Evolutionary conservation across 2,888 invertebrate species (phyloP).

Genomic region (Hetaerina titia): DNA sequence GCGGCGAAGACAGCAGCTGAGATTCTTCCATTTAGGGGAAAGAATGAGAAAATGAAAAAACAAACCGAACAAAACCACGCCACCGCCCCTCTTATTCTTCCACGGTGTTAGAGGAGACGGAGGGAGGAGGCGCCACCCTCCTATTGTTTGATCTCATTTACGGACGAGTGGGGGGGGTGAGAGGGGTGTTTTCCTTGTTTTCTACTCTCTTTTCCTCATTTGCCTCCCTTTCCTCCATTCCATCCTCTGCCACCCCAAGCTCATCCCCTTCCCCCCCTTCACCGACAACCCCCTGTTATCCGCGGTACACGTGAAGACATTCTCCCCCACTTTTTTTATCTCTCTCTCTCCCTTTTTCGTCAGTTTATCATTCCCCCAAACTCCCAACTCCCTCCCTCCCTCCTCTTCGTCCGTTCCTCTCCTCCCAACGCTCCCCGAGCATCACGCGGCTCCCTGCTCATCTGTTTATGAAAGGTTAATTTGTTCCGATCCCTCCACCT

Average conservation of each 20-base stretch:
- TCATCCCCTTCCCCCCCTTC: not conserved
- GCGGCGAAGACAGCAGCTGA: not conserved
- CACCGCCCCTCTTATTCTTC: not conserved
- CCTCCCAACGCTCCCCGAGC: not conserved
- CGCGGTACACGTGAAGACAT: not conserved
- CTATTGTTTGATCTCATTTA: constrained; percentile 17
- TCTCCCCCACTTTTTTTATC: not conserved
- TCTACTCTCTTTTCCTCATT: not conserved
- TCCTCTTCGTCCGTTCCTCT: not conserved
- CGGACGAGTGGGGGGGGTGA: not conserved
- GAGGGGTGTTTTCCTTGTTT: not conserved
- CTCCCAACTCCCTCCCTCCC: not conserved
- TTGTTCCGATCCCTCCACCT: constrained; percentile 34
- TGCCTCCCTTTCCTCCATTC: not conserved
- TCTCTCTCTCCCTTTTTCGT: not conserved
- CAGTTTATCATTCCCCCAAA: not conserved
- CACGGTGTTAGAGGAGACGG: not conserved
- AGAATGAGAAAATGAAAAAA: not conserved
- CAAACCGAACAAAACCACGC: not conserved
- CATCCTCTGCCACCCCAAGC: not conserved
- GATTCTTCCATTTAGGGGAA: not conserved
- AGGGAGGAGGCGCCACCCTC: not conserved
- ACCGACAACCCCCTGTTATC: too few species aligned
- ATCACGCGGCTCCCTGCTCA: constrained; percentile 7
- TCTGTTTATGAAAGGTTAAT: constrained; percentile 65